Evolutionary conservation across 1,140 invertebrate genomes (phyloP).

Genomic region (Campoletis sonorensis): DNA sequence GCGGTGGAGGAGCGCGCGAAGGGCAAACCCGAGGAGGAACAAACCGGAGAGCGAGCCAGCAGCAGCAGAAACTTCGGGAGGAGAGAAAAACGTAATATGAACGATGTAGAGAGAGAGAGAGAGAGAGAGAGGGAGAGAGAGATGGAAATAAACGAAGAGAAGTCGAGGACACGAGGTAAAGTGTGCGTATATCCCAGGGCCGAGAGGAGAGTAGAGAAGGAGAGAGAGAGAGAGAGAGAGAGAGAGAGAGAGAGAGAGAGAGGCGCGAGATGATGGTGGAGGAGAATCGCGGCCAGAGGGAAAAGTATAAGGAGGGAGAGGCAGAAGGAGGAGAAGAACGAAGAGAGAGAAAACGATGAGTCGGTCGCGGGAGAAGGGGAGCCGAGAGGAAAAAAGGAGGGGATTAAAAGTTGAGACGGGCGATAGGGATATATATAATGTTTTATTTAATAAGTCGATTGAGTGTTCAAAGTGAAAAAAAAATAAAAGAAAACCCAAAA

Average conservation of each 20-base stretch:
- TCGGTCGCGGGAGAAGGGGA: conserved; percentile 46
- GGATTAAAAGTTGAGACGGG: background rate
- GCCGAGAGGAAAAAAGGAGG: conserved; percentile 19
- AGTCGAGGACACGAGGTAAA: conserved; percentile 36
- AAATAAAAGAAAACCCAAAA: background rate
- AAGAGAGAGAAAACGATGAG: conserved; percentile 52
- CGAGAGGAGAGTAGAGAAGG: conserved; percentile 7
- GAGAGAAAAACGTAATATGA: conserved; percentile 30
- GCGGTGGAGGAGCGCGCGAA: conserved; percentile 49
- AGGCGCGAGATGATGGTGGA: conserved; percentile 17
- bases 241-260: conserved; percentile 25
- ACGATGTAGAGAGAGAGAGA: conserved; percentile 40
- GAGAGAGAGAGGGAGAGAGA: conserved; percentile 20
- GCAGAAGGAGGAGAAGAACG: conserved; percentile 43
- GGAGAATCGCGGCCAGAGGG: conserved; percentile 49
- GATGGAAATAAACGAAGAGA: conserved; percentile 28
- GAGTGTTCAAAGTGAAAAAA: background rate
- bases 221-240: conserved; percentile 13
- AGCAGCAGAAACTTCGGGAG: conserved; percentile 36
- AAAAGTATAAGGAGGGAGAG: conserved; percentile 19
- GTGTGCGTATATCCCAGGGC: conserved; percentile 9
- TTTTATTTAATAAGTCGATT: background rate
- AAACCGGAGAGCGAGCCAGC: conserved; percentile 25
- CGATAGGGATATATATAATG: background rate
- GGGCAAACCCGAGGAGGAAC: conserved; percentile 43